Evolutionary conservation across 2,113 vertebrate species (phyloP).

Genomic region (Phrynocephalus versicolor): DNA sequence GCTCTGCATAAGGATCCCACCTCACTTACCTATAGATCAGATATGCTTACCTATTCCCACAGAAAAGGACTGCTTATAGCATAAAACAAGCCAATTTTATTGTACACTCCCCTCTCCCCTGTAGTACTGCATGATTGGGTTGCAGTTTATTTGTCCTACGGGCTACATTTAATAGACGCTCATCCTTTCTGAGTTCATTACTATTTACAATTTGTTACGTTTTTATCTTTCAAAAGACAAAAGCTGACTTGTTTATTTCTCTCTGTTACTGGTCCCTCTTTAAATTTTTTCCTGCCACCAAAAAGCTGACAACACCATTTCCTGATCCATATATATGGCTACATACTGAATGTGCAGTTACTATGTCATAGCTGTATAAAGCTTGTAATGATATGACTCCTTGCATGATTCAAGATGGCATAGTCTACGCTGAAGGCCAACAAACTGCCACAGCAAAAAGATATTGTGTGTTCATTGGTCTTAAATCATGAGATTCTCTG

Average conservation of each 20-base stretch:
- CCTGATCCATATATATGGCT: slow-evolving; percentile 11
- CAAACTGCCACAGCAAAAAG: neutral
- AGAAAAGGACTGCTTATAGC: neutral
- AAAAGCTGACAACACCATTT: slow-evolving; percentile 10
- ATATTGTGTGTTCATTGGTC: neutral
- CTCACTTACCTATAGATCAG: neutral
- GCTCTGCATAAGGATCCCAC: neutral
- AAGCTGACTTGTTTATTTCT: slow-evolving; percentile 14
- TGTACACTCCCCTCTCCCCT: neutral
- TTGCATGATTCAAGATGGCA: neutral
- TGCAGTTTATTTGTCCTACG: slow-evolving; percentile 10
- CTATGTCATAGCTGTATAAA: neutral
- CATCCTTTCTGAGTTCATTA: slow-evolving; percentile 15
- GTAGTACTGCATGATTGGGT: neutral
- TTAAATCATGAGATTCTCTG: neutral
- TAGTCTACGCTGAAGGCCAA: neutral
- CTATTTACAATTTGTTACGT: slow-evolving; percentile 25
- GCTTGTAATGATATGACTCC: neutral
- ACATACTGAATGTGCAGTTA: slow-evolving; percentile 2
- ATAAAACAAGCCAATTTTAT: slow-evolving; percentile 2
- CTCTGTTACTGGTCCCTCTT: neutral
- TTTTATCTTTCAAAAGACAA: slow-evolving; percentile 24
- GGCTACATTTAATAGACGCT: slow-evolving; percentile 13
- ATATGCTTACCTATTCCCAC: neutral
- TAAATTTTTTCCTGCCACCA: slow-evolving; percentile 20